phyloP scores from a whole-genome alignment of 2,113 vertebrate genomes.

The human (Homo sapiens) region DNA sequence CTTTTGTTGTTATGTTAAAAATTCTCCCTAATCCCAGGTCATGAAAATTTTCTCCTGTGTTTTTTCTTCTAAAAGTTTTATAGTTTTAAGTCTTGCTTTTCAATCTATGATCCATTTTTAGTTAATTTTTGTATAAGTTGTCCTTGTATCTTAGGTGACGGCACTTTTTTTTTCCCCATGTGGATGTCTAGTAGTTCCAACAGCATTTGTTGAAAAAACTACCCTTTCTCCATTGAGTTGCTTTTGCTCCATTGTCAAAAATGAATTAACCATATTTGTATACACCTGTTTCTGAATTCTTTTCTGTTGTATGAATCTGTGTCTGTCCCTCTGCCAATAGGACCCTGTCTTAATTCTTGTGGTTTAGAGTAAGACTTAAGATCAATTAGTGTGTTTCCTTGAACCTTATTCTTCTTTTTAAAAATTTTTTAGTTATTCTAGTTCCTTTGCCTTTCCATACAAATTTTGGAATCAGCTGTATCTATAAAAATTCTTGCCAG shows the following conservation, averaged over 20 bases:
- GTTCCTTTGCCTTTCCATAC: background rate
- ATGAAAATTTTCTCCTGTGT: background rate
- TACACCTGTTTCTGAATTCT: background rate
- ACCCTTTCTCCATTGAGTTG: background rate
- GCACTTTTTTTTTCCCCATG: background rate
- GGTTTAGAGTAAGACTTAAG: background rate
- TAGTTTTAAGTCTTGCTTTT: background rate
- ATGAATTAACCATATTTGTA: conserved; percentile 10
- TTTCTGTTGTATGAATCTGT: background rate
- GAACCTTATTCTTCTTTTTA: conserved; percentile 1
- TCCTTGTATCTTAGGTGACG: background rate
- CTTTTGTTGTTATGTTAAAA: background rate
- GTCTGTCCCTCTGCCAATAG: background rate
- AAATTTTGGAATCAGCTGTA: background rate
- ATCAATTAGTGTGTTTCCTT: background rate
- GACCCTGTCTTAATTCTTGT: background rate
- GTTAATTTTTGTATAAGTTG: conserved; percentile 12
- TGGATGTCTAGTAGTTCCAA: background rate
- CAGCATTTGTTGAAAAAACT: background rate
- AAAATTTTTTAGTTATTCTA: background rate
- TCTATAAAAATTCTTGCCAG: background rate
- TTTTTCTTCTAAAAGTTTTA: background rate
- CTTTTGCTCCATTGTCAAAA: conserved; percentile 10
- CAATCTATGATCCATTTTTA: background rate
- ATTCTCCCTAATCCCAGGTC: background rate